Conservation (phyloP, 2,113 vertebrate genomes). For the Crocuta crocuta region DNA sequence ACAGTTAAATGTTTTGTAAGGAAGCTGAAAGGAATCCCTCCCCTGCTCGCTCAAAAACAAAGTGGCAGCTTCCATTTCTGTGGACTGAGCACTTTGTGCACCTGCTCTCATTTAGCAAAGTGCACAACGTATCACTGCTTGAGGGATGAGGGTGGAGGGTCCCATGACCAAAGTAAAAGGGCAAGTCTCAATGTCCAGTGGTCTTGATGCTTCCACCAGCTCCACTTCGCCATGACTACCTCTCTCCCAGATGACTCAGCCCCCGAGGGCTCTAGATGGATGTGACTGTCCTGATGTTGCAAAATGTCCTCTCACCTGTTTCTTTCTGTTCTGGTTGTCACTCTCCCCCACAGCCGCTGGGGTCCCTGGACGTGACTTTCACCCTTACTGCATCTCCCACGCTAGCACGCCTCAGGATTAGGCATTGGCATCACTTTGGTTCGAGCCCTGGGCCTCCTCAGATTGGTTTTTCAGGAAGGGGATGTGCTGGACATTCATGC, state of each 20-base stretch:
- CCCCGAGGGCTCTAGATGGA: neutral
- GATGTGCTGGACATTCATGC: neutral
- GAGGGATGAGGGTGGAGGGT: neutral
- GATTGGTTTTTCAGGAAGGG: neutral
- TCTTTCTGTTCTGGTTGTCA: neutral
- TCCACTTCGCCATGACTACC: neutral
- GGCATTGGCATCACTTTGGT: neutral
- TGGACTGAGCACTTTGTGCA: neutral
- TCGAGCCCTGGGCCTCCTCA: neutral
- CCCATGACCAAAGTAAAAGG: neutral
- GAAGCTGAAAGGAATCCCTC: neutral
- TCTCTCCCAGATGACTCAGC: neutral
- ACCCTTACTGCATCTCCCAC: neutral
- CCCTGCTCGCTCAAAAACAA: neutral
- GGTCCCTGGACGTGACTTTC: neutral
- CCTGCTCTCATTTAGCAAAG: neutral
- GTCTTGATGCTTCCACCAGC: neutral
- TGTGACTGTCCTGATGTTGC: neutral
- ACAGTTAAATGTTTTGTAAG: neutral
- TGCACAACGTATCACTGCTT: neutral
- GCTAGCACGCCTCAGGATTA: neutral
- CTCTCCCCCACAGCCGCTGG: rapidly evolving
- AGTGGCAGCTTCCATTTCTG: neutral
- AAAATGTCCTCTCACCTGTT: neutral
- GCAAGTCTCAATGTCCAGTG: neutral